Base-by-base conservation (phyloP, 2,888 invertebrate genomes). In the Macaria notata region DNA sequence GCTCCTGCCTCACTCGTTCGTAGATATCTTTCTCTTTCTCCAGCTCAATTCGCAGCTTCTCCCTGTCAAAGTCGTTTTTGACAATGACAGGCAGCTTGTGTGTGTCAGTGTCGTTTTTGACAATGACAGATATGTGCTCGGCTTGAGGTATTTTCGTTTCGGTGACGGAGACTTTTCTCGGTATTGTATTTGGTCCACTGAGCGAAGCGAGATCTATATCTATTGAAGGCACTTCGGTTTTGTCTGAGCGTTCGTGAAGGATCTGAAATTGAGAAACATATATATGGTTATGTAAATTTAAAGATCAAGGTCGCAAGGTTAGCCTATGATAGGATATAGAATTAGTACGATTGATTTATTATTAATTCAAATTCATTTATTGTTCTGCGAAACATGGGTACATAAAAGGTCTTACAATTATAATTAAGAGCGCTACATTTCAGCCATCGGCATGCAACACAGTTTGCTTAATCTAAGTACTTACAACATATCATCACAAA, bases 141-240 rank as follows among this genome's bases (percentile, higher is more conserved):
- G 19, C 19, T 19, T 41, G 47, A 3, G 72, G 73, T 0, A 70
- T 67, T 66, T 73, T 75, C 8, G 72, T 76, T 51, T 76, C 72
- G 5, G 66, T 66, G 19, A 69, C 72, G 39, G 70, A 51, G 19
- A 63, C 66, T 70, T 66, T 71, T 75, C 44, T 61, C 55, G 9
- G 51, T 29, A 9, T 3, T 59, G 47, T 67, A 64, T 54, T 66
- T 64, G 61, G 61, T 60, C 9, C 4, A 46, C 6, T 46, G 50
- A 56, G 56, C 5, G 48, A 45, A 6, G 55, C 66, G 33, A 58
- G 59, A 41, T 63, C 64, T 50, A 76, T 57, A 36, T 78, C 74
- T 64, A 82, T 63, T 4, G 71, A 67, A 50, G 88, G 88, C 29
- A 88, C 76, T 59, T 74, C 76, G 1, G 84, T 69, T 0, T 66